Conservation (phyloP, 2,113 vertebrate genomes). For the Tetrax tetrax region DNA sequence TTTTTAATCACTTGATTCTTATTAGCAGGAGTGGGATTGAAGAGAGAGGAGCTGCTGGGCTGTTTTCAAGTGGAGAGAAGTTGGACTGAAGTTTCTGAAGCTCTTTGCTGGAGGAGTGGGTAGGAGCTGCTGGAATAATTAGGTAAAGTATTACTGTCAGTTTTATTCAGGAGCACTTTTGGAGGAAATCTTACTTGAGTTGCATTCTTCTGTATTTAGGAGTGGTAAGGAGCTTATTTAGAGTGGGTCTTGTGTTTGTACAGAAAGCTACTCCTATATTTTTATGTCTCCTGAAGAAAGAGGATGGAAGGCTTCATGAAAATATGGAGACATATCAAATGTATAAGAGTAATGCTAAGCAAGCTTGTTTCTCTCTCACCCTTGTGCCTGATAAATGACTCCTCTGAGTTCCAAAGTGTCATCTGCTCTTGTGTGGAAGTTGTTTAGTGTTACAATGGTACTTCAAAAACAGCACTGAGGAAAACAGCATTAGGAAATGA, state of each 20-base stretch:
- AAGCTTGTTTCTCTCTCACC: not conserved
- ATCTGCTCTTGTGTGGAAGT: not conserved
- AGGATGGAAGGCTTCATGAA: not conserved
- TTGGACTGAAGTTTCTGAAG: not conserved
- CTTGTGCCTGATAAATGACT: not conserved
- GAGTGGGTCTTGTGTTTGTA: not conserved
- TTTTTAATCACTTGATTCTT: not conserved
- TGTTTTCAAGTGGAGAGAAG: not conserved
- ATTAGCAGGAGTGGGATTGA: not conserved
- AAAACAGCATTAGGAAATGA: rapidly evolving
- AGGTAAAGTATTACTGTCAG: rapidly evolving
- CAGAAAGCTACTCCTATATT: not conserved
- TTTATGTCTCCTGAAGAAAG: not conserved
- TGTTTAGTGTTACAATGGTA: not conserved
- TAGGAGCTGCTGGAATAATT: not conserved
- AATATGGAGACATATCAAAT: not conserved
- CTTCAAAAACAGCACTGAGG: not conserved
- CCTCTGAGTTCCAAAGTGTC: rapidly evolving
- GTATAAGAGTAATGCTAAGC: rapidly evolving
- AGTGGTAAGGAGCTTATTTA: not conserved
- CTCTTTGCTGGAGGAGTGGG: not conserved
- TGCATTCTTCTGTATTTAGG: not conserved
- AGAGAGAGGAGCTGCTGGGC: not conserved
- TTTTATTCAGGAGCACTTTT: not conserved
- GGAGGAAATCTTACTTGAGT: not conserved